phyloP scores from a whole-genome alignment of 1,140 invertebrate species.

The Coptotermes formosanus region DNA sequence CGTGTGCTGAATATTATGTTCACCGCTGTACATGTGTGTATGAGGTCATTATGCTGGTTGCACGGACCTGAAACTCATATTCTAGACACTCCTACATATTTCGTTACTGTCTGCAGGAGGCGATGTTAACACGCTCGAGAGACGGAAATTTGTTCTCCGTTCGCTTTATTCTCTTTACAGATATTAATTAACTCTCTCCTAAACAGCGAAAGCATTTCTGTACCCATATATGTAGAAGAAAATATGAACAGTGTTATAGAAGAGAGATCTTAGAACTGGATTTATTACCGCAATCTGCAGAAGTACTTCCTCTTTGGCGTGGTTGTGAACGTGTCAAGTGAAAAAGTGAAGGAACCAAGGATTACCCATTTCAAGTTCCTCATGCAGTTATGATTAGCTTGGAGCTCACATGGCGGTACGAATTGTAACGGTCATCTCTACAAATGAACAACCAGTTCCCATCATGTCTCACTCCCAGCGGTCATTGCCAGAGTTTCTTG shows the following conservation, averaged over 20 bases:
- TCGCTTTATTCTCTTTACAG: not conserved
- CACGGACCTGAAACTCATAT: too few species aligned
- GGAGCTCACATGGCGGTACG: not conserved
- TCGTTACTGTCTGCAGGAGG: not conserved
- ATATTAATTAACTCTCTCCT: not conserved
- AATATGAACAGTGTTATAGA: not conserved
- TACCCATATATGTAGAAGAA: not conserved
- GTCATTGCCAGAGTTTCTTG: not conserved
- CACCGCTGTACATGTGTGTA: too few species aligned
- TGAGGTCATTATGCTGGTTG: too few species aligned
- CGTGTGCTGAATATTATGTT: too few species aligned
- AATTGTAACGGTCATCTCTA: not conserved
- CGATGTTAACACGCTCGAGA: not conserved
- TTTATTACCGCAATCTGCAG: not conserved
- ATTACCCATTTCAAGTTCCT: conserved; percentile 7
- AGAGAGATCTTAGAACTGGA: not conserved
- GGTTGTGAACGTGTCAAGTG: not conserved
- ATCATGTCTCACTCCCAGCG: not conserved
- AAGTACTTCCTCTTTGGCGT: not conserved
- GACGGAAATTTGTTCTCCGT: not conserved
- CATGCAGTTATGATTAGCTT: not conserved
- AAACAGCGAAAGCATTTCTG: not conserved
- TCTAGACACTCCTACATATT: not conserved
- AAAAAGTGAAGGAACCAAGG: not conserved
- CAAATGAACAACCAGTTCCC: not conserved